Evolutionary conservation across 2,797 vertebrate species (phyloP).

Genomic region (Neosalanx taihuensis): DNA sequence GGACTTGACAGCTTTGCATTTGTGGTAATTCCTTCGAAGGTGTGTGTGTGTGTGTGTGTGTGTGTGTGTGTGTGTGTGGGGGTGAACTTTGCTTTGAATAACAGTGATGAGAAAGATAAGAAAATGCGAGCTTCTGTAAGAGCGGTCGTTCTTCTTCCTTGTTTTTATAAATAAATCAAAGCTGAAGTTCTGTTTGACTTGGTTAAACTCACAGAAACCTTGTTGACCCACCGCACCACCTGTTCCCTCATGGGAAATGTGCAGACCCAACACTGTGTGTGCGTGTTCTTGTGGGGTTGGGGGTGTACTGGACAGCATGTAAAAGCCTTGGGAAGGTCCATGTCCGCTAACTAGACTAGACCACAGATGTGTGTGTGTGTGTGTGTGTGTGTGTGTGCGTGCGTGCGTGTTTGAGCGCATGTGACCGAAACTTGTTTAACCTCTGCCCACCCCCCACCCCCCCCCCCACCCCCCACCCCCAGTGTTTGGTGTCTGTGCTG

Average conservation of each 20-base stretch:
- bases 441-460: too few relatives aligned
- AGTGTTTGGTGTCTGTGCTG: slow-evolving; percentile 33
- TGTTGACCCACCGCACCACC: not conserved
- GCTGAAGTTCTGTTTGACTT: too few relatives aligned
- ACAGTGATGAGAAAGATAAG: not conserved
- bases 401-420: slow-evolving; percentile 39
- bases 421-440: slow-evolving; percentile 41
- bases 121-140: not conserved
- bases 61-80: not conserved
- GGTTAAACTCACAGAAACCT: not conserved
- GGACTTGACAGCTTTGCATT: slow-evolving; percentile 29
- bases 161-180: not conserved
- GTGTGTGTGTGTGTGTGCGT: slow-evolving; percentile 13
- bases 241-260: slow-evolving; percentile 4
- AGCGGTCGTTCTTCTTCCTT: not conserved
- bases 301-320: too few relatives aligned
- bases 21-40: not conserved
- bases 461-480: slow-evolving; percentile 9
- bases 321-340: too few relatives aligned
- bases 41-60: not conserved
- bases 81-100: slow-evolving; percentile 42
- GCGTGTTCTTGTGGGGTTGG: not conserved
- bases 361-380: slow-evolving; percentile 17
- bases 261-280: slow-evolving; percentile 11
- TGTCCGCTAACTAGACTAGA: too few relatives aligned